phyloP scores from a whole-genome alignment of 2,888 invertebrate genomes.

The Orthonevra nobilis region DNA sequence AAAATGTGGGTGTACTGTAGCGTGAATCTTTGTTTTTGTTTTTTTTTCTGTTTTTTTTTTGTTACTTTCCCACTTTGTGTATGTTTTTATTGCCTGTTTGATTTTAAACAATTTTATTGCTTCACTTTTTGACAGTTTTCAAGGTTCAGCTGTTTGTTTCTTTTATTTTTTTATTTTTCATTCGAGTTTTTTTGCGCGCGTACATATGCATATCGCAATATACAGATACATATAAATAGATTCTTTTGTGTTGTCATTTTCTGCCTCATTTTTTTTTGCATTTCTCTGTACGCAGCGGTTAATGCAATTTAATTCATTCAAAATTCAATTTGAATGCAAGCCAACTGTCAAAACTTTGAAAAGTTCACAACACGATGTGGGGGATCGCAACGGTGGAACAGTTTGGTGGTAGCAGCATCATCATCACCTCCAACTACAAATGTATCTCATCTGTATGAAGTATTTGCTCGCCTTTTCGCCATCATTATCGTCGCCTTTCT shows the following conservation, averaged over 20 bases:
- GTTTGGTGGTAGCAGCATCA: conserved; percentile 37
- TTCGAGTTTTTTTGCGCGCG: neutral
- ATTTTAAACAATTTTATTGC: conserved; percentile 71
- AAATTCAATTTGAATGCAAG: conserved; percentile 63
- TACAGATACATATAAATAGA: conserved; percentile 31
- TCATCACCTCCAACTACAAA: conserved; percentile 50
- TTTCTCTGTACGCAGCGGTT: too few relatives aligned
- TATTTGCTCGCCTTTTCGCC: conserved; percentile 59
- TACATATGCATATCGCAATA: conserved; percentile 14
- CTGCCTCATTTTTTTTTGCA: conserved; percentile 7
- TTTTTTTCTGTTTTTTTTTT: conserved; percentile 24
- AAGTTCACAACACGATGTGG: conserved; percentile 13
- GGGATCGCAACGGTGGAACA: conserved; percentile 14
- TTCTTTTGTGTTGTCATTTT: conserved; percentile 21
- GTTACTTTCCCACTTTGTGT: conserved; percentile 56
- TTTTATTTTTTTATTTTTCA: conserved; percentile 29
- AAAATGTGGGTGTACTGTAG: conserved; percentile 71
- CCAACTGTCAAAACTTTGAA: conserved; percentile 64
- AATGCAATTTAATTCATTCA: too few relatives aligned
- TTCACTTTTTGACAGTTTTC: conserved; percentile 70
- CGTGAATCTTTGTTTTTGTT: conserved; percentile 65
- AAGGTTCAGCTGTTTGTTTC: conserved; percentile 70
- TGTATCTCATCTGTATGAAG: conserved; percentile 23
- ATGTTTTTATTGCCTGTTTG: conserved; percentile 69
- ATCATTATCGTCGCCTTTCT: conserved; percentile 59